phyloP scores from a whole-genome alignment of 2,113 vertebrate species.

The Probosciger aterrimus region DNA sequence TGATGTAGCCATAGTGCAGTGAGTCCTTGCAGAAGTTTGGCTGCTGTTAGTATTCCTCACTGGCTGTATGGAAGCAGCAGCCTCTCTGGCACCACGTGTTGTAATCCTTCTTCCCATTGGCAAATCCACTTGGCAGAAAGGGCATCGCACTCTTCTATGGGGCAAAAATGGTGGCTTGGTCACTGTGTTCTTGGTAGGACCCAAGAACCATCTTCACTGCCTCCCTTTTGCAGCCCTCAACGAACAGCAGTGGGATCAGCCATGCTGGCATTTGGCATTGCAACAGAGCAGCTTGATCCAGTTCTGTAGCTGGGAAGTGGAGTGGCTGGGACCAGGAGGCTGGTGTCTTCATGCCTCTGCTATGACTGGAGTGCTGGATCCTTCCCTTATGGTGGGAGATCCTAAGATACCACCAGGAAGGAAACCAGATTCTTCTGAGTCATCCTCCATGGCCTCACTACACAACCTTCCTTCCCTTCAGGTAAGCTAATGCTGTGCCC shows the following conservation, averaged over 20 bases:
- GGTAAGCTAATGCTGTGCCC: background rate
- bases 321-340: background rate
- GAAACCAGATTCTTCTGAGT: background rate
- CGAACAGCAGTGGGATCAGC: background rate
- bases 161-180: background rate
- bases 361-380: background rate
- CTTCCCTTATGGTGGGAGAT: background rate
- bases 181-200: background rate
- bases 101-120: background rate
- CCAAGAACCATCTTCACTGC: background rate
- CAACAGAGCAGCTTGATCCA: background rate
- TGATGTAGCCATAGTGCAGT: background rate
- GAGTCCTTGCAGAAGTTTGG: background rate
- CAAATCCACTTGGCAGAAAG: background rate
- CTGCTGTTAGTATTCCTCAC: background rate
- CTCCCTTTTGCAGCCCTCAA: background rate
- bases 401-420: background rate
- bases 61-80: background rate
- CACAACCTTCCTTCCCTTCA: background rate
- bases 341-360: background rate
- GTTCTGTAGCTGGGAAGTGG: background rate
- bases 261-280: rapidly evolving
- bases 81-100: background rate
- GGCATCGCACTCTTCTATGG: rapidly evolving
- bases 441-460: background rate